Percentiles rank a stretch among this genome's conserved stretches.
These are phyloP conservation scores for Naja naja DNA, from an alignment of 2,113 vertebrate species.

Conservation along the genomic window DNA sequence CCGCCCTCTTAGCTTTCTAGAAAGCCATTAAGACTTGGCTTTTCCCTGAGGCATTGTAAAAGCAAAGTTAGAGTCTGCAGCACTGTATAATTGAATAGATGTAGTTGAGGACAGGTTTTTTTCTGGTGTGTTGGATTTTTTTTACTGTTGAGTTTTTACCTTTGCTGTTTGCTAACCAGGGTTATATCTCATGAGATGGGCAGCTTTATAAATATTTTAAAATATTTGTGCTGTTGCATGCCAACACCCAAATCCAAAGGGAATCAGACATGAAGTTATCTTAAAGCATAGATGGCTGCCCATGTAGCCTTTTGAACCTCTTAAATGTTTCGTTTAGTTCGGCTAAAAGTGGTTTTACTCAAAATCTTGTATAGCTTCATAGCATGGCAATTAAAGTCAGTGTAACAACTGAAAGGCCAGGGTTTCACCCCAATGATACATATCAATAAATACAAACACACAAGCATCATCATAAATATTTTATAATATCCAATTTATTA, in stretches of 20 bases:
- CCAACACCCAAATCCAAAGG: not conserved
- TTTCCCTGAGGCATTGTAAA: not conserved
- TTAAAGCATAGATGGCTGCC: not conserved
- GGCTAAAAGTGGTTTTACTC: not conserved
- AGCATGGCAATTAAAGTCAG: not conserved
- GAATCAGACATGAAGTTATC: not conserved
- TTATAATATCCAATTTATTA: not conserved
- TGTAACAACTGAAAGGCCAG: not conserved
- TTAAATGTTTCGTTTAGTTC: not conserved
- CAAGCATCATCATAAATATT: not conserved
- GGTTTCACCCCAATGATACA: not conserved
- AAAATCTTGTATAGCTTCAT: not conserved
- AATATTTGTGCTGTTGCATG: not conserved
- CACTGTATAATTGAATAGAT: not conserved
- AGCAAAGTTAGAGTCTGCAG: not conserved
- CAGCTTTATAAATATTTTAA: not conserved
- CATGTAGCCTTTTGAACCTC: not conserved
- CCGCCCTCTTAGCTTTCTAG: not conserved
- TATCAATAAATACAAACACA: not conserved
- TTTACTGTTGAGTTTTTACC: not conserved
- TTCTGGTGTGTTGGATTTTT: not conserved
- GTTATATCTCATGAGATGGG: not conserved
- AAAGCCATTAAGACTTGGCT: not conserved
- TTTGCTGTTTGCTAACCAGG: not conserved
- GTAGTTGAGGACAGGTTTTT: not conserved